Percentiles rank a stretch among this genome's conserved stretches.
Evolutionary conservation across 2,113 vertebrate species (phyloP).

Genomic region (Rhinolophus sinicus): DNA sequence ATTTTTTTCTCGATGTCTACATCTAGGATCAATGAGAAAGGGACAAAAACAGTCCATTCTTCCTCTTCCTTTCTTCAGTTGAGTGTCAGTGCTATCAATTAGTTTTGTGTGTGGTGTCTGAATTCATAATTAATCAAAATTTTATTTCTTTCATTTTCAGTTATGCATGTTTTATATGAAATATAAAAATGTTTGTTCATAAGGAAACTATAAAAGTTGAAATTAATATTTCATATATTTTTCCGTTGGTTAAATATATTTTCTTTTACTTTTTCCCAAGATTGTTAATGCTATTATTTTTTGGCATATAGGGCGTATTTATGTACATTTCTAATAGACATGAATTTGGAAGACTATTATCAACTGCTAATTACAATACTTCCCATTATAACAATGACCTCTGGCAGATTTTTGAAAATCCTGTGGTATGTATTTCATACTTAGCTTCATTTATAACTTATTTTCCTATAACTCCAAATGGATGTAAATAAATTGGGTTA

Average conservation of each 20-base stretch:
- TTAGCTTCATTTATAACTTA: slow-evolving; percentile 39
- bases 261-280: neutral
- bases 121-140: slow-evolving; percentile 38
- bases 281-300: slow-evolving; percentile 82
- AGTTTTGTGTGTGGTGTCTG: slow-evolving; percentile 60
- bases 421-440: slow-evolving; percentile 91
- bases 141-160: slow-evolving; percentile 49
- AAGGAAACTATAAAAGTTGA: slow-evolving; percentile 48
- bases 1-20: neutral
- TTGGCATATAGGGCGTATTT: slow-evolving; percentile 93
- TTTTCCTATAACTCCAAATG: neutral
- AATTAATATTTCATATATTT: neutral
- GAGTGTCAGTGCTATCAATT: slow-evolving; percentile 48
- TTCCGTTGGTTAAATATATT: slow-evolving; percentile 36
- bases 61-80: slow-evolving; percentile 53
- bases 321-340: slow-evolving; percentile 98
- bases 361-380: slow-evolving; percentile 96
- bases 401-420: slow-evolving; percentile 99
- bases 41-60: neutral
- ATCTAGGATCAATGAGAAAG: slow-evolving; percentile 69
- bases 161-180: slow-evolving; percentile 16
- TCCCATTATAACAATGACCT: slow-evolving; percentile 97
- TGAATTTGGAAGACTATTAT: slow-evolving; percentile 97
- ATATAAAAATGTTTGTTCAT: slow-evolving; percentile 62
- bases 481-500: neutral